phyloP scores from a whole-genome alignment of 2,797 vertebrate species.

The Sebastes steindachneri region DNA sequence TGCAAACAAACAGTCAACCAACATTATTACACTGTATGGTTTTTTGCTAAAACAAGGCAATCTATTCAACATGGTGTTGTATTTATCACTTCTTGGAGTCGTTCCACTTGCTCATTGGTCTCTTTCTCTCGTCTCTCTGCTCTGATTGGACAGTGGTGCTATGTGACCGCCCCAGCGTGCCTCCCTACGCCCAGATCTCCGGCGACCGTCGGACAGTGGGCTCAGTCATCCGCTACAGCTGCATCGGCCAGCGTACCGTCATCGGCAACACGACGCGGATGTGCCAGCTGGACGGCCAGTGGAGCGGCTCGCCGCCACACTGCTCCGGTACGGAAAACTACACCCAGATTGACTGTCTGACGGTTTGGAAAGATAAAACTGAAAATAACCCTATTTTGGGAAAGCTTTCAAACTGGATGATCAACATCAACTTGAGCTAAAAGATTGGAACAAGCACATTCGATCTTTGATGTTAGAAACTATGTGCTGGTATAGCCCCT shows the following conservation, averaged over 20 bases:
- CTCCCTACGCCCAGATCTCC: constrained; percentile 91
- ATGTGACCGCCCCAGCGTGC: constrained; percentile 93
- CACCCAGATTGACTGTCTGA: constrained; percentile 20
- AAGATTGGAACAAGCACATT: not conserved
- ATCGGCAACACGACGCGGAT: constrained; percentile 94
- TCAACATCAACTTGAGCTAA: not conserved
- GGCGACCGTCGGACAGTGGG: constrained; percentile 92
- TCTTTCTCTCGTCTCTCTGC: constrained; percentile 13
- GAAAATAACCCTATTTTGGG: not conserved
- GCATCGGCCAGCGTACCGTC: constrained; percentile 86
- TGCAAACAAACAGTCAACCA: not conserved
- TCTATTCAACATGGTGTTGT: not conserved
- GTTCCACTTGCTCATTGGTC: not conserved
- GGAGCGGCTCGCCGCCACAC: constrained; percentile 95
- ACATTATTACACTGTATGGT: not conserved
- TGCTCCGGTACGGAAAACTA: constrained; percentile 89
- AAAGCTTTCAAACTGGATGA: not conserved
- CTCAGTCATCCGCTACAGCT: constrained; percentile 93
- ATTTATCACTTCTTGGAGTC: not conserved
- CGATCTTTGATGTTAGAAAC: not conserved
- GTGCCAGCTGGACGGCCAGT: constrained; percentile 95
- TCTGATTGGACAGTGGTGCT: constrained; percentile 88
- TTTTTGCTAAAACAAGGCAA: not conserved
- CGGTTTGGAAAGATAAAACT: not conserved
- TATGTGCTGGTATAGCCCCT: not conserved